Conservation (phyloP, 64 coral and sea anemone genomes). For the Montipora efflorescens region DNA sequence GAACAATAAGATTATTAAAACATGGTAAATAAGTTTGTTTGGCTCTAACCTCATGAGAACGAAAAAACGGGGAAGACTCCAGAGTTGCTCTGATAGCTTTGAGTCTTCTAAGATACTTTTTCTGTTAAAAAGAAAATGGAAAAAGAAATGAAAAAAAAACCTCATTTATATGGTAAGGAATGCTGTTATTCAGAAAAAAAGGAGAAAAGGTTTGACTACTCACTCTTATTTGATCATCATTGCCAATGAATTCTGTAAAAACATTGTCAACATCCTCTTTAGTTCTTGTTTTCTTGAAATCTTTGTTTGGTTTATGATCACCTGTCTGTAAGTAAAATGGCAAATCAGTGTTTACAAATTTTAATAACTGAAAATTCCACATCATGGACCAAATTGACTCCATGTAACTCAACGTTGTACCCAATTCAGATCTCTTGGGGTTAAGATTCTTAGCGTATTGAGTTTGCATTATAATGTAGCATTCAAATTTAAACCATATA, state of each 20-base stretch:
- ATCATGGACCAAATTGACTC: no score
- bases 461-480: no score
- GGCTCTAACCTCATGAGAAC: slow-evolving; percentile 75
- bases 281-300: slow-evolving; percentile 98
- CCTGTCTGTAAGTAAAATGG: slow-evolving; percentile 69
- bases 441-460: no score
- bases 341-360: no score
- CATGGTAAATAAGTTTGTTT: no score
- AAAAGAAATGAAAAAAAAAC: neutral
- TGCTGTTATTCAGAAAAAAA: neutral
- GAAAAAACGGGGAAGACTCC: slow-evolving; percentile 85
- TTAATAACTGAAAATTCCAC: no score
- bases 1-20: neutral
- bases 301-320: slow-evolving; percentile 95
- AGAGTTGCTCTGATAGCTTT: slow-evolving; percentile 93
- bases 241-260: slow-evolving; percentile 94
- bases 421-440: no score
- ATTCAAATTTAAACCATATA: no score
- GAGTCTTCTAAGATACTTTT: slow-evolving; percentile 86
- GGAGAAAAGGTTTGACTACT: neutral
- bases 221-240: slow-evolving; percentile 90
- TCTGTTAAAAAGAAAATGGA: slow-evolving; percentile 40
- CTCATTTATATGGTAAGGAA: neutral
- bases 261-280: slow-evolving; percentile 83
- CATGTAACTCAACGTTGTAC: no score